These are phyloP conservation scores for Xylota sylvarum DNA, from an alignment of 2,888 invertebrate species.

Conservation along the genomic window DNA sequence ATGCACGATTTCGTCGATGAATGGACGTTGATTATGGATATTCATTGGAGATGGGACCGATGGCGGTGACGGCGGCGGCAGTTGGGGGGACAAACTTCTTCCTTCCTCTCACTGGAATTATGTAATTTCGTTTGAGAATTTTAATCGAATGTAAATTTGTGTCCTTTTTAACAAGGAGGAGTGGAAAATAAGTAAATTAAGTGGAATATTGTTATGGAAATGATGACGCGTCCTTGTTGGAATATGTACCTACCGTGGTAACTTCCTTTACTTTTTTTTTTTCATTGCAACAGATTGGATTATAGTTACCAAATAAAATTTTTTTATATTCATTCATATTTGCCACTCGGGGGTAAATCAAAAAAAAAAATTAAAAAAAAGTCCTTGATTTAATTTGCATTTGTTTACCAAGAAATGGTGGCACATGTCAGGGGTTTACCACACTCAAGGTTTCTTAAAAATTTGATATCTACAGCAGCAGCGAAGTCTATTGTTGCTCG, in stretches of 20 bases:
- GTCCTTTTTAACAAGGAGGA: slow-evolving; percentile 49
- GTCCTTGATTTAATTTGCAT: slow-evolving; percentile 9
- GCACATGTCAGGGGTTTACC: neutral
- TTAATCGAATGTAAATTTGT: slow-evolving; percentile 72
- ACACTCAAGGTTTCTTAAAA: neutral
- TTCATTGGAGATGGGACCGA: slow-evolving; percentile 43
- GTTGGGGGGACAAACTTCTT: slow-evolving; percentile 10
- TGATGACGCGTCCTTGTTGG: slow-evolving; percentile 17
- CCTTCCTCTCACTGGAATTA: slow-evolving; percentile 5
- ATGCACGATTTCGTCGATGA: slow-evolving; percentile 74
- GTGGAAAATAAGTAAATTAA: slow-evolving; percentile 68
- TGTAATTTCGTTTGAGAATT: slow-evolving; percentile 60
- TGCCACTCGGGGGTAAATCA: neutral
- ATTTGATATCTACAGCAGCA: no score
- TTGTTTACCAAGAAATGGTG: neutral
- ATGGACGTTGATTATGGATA: slow-evolving; percentile 75
- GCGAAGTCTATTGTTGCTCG: no score
- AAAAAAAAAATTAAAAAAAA: neutral
- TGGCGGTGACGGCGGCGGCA: no score
- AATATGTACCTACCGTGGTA: neutral
- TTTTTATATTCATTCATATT: neutral
- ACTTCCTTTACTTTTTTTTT: neutral
- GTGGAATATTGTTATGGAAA: slow-evolving; percentile 67
- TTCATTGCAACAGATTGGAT: slow-evolving; percentile 3
- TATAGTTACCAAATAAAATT: neutral